Evolutionary conservation across 2,113 vertebrate species (phyloP).

Genomic region (Plecturocebus donacophilus): DNA sequence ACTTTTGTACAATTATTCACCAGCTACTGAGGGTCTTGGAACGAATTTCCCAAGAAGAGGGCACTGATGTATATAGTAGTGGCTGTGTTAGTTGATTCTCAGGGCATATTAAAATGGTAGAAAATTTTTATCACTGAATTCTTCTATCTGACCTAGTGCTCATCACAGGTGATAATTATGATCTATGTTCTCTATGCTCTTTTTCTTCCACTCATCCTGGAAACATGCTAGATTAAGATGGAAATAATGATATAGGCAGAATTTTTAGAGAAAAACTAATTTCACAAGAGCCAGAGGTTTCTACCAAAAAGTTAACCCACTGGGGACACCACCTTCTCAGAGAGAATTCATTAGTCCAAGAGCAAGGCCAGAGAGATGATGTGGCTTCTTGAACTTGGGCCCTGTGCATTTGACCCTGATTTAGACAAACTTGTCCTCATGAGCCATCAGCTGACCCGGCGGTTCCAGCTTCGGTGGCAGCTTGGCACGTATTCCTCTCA

Average conservation of each 20-base stretch:
- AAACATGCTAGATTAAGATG: neutral
- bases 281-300: neutral
- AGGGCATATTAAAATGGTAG: neutral
- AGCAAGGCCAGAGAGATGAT: neutral
- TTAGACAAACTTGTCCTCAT: neutral
- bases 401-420: neutral
- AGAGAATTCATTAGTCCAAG: neutral
- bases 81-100: too few relatives aligned
- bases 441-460: neutral
- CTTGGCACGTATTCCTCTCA: neutral
- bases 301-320: neutral
- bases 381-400: neutral
- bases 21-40: neutral
- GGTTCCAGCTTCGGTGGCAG: neutral
- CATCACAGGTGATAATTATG: neutral
- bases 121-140: neutral
- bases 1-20: slow-evolving; percentile 61
- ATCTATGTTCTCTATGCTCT: neutral
- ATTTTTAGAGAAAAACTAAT: neutral
- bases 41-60: neutral
- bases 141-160: neutral
- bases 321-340: neutral
- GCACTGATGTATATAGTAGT: too few relatives aligned
- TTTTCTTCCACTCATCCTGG: neutral
- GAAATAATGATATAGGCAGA: neutral